These are phyloP conservation scores for Mastigias papua DNA, from an alignment of 30 jellyfish, hydroid and myxozoan species.

Conservation along the genomic window DNA sequence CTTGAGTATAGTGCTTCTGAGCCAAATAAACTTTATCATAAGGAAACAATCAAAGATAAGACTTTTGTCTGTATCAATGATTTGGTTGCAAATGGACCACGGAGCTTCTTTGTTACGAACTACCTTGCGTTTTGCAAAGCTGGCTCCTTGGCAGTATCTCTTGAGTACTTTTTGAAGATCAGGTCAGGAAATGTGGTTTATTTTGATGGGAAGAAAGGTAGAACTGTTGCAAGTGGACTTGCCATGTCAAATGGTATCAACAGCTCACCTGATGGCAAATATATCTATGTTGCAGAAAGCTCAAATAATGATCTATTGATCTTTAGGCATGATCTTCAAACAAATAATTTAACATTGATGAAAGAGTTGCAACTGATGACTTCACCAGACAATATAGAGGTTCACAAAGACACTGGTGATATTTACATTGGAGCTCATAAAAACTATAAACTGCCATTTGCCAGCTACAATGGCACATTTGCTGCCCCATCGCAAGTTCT, in stretches of 20 bases:
- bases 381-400: conserved; percentile 78
- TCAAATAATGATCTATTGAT: conserved; percentile 5
- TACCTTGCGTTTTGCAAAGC: conserved; percentile 63
- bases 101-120: conserved; percentile 78
- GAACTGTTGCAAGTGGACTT: conserved; percentile 34
- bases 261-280: conserved; percentile 64
- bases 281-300: conserved; percentile 60
- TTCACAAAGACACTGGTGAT: conserved; percentile 82
- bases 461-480: conserved; percentile 44
- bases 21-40: conserved; percentile 68
- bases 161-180: conserved; percentile 34
- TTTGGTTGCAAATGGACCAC: conserved; percentile 73
- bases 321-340: conserved; percentile 43
- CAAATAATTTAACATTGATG: conserved; percentile 20
- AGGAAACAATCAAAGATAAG: conserved; percentile 55
- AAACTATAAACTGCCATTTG: conserved; percentile 38
- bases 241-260: conserved; percentile 81
- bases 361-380: conserved; percentile 26
- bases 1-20: conserved; percentile 54
- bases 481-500: conserved; percentile 75
- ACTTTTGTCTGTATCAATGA: conserved; percentile 84
- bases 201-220: conserved; percentile 70
- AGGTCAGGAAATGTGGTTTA: conserved; percentile 74
- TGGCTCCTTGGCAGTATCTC: neutral
- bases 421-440: conserved; percentile 69